Evolutionary conservation across 2,113 vertebrate species (phyloP).

Genomic region (Clarias magur): DNA sequence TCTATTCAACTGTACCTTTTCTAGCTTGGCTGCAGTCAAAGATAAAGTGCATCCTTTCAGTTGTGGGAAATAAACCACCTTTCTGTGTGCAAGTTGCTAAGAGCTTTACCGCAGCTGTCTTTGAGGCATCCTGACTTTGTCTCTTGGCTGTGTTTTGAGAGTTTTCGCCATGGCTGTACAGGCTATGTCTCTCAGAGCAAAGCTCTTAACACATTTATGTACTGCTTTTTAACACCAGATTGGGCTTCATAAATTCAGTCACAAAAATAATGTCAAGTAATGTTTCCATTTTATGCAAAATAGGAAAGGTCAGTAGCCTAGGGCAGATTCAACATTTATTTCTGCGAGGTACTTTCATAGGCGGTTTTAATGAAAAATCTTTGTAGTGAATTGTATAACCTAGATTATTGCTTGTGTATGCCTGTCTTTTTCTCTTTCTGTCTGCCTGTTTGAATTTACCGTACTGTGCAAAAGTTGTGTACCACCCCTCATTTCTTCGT

Average conservation of each 20-base stretch:
- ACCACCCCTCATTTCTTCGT: too few relatives aligned
- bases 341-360: neutral
- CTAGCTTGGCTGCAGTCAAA: constrained; percentile 36
- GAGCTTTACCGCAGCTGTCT: constrained; percentile 38
- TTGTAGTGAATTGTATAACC: neutral
- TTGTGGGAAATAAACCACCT: constrained; percentile 51
- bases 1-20: constrained; percentile 43
- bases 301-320: neutral
- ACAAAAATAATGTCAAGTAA: neutral
- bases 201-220: neutral
- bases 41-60: constrained; percentile 64
- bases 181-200: neutral
- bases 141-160: neutral
- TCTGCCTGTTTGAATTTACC: neutral
- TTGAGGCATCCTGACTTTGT: constrained; percentile 12
- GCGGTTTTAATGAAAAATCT: neutral
- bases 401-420: neutral
- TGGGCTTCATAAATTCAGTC: neutral
- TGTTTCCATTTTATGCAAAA: neutral
- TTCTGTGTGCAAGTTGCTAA: constrained; percentile 38
- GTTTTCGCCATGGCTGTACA: constrained; percentile 13
- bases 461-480: neutral
- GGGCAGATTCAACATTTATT: neutral
- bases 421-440: neutral
- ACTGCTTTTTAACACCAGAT: neutral